Conservation (phyloP, 2,888 invertebrate genomes). For the Halictus quadricinctus region DNA sequence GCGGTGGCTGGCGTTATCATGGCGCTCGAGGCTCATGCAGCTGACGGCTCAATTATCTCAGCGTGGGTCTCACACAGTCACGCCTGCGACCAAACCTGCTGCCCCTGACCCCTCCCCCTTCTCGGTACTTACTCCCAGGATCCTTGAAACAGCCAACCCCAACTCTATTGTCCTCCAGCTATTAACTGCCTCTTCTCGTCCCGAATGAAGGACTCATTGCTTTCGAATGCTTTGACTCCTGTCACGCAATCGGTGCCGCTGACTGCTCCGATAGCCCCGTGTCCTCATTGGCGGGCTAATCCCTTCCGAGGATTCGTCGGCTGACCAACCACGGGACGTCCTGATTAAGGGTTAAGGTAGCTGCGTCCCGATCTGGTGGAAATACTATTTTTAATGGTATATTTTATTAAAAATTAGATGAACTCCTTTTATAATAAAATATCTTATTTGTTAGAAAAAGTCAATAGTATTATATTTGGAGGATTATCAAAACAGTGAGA, state of each 20-base stretch:
- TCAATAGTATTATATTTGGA: too few relatives aligned
- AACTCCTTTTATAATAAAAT: too few relatives aligned
- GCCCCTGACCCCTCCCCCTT: slow-evolving; percentile 12
- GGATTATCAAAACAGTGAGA: too few relatives aligned
- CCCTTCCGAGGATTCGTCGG: slow-evolving; percentile 52
- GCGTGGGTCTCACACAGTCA: slow-evolving; percentile 77
- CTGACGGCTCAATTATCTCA: slow-evolving; percentile 82
- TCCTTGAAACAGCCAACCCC: slow-evolving; percentile 75
- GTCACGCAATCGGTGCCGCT: slow-evolving; percentile 67
- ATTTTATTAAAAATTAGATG: too few relatives aligned
- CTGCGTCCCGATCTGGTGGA: neutral
- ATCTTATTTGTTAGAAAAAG: too few relatives aligned
- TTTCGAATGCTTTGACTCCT: slow-evolving; percentile 76
- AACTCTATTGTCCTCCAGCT: slow-evolving; percentile 77
- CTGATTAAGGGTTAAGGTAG: neutral
- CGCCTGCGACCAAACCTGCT: slow-evolving; percentile 73
- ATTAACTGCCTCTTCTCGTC: slow-evolving; percentile 74
- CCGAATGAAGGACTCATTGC: slow-evolving; percentile 74
- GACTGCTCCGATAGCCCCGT: slow-evolving; percentile 57
- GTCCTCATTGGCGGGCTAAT: slow-evolving; percentile 60
- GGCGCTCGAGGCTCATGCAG: slow-evolving; percentile 78
- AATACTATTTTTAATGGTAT: too few relatives aligned
- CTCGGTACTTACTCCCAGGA: slow-evolving; percentile 66
- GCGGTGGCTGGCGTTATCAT: slow-evolving; percentile 71
- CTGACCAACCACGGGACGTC: slow-evolving; percentile 10